Percentiles rank a stretch among this genome's conserved stretches.
These are phyloP conservation scores for Hippocampus barbouri DNA, from an alignment of 2,113 vertebrate genomes.

Conservation along the genomic window DNA sequence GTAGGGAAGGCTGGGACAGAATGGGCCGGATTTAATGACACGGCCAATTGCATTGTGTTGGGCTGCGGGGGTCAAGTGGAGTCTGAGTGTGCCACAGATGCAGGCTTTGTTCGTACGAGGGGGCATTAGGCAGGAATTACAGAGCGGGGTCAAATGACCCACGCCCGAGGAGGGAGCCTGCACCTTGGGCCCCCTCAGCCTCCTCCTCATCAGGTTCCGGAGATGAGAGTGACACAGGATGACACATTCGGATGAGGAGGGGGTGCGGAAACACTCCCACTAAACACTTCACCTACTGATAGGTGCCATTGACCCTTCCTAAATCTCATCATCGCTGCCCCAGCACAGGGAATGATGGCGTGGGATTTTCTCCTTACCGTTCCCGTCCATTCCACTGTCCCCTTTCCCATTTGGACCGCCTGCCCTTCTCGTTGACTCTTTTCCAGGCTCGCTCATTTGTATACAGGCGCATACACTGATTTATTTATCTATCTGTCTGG, in stretches of 20 bases:
- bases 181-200: constrained; percentile 64
- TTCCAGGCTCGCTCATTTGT: constrained; percentile 70
- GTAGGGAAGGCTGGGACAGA: constrained; percentile 79
- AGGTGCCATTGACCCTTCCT: constrained; percentile 92
- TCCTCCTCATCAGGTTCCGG: constrained; percentile 84
- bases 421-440: constrained; percentile 29
- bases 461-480: constrained; percentile 71
- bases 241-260: constrained; percentile 85
- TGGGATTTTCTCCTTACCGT: constrained; percentile 66
- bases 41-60: constrained; percentile 85
- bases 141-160: constrained; percentile 96
- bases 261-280: constrained; percentile 82
- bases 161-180: constrained; percentile 75
- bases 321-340: constrained; percentile 84
- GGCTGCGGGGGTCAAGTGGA: constrained; percentile 84
- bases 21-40: constrained; percentile 75
- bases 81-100: constrained; percentile 75
- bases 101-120: constrained; percentile 86
- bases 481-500: constrained; percentile 77
- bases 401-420: constrained; percentile 35
- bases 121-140: constrained; percentile 97
- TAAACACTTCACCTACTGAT: constrained; percentile 96
- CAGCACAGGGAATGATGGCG: constrained; percentile 61
- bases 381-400: constrained; percentile 40
- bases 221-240: constrained; percentile 94